These are phyloP conservation scores for Aethina tumida DNA, from an alignment of 1,140 invertebrate species.

Conservation along the genomic window DNA sequence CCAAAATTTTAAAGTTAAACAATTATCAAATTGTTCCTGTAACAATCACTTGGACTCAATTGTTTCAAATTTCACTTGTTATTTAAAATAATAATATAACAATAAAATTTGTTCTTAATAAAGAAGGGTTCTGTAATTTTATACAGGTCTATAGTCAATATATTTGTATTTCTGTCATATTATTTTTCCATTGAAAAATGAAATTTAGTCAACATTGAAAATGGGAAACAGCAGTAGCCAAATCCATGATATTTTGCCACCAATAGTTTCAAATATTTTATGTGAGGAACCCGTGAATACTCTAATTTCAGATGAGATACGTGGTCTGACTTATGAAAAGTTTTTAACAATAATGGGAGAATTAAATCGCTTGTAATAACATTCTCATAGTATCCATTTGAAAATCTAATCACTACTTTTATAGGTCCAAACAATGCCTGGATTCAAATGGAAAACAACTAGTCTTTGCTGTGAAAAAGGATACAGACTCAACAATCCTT, in stretches of 20 bases:
- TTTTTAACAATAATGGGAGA: slow-evolving; percentile 26
- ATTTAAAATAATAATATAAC: no score
- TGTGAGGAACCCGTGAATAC: slow-evolving; percentile 22
- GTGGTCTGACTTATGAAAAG: slow-evolving; percentile 26
- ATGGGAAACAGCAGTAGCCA: slow-evolving; percentile 28
- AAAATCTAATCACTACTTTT: slow-evolving; percentile 15
- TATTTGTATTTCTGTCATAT: no score
- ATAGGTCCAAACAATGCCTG: slow-evolving; percentile 46
- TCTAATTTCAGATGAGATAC: slow-evolving; percentile 27
- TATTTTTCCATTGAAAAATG: no score
- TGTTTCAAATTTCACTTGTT: no score
- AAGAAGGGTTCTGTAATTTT: no score
- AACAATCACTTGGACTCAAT: no score
- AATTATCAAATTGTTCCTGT: no score
- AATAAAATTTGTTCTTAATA: no score
- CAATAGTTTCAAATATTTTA: slow-evolving; percentile 19
- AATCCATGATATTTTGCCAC: slow-evolving; percentile 20
- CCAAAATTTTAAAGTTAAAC: no score
- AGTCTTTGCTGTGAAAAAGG: slow-evolving; percentile 54
- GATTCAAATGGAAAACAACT: slow-evolving; percentile 51
- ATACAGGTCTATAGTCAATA: no score
- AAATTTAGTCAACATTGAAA: no score
- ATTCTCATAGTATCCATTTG: not conserved
- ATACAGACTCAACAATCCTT: slow-evolving; percentile 50
- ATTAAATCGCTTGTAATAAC: slow-evolving; percentile 29